Conservation (phyloP, 2,113 vertebrate species). For the Astur gentilis region DNA sequence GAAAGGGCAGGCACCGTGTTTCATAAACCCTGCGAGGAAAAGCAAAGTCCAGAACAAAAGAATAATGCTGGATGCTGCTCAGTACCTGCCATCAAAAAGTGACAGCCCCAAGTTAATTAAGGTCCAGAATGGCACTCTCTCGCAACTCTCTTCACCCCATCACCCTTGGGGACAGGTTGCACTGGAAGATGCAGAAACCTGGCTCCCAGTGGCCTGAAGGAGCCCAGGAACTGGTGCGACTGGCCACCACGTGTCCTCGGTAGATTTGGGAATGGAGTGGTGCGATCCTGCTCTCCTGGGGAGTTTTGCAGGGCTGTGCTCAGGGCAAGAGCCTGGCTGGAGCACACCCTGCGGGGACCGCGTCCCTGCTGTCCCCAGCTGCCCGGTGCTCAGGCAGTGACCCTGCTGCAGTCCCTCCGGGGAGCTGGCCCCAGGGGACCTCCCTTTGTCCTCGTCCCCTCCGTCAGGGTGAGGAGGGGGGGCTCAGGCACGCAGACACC, state of each 20-base stretch:
- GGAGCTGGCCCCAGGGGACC: no score
- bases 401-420: accelerated
- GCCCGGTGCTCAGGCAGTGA: neutral
- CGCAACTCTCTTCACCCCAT: neutral
- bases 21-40: neutral
- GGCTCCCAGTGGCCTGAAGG: neutral
- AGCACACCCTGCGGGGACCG: neutral
- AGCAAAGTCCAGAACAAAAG: neutral
- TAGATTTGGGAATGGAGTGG: neutral
- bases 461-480: neutral
- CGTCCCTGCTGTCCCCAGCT: neutral
- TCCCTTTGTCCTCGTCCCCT: neutral
- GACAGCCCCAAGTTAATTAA: neutral
- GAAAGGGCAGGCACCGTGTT: accelerated
- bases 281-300: neutral
- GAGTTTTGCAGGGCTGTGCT: neutral
- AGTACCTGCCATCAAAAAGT: neutral
- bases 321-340: neutral
- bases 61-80: neutral
- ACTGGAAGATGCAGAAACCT: neutral
- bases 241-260: accelerated
- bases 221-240: neutral
- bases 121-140: neutral
- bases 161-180: accelerated
- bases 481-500: neutral